Conservation (phyloP, 2,888 invertebrate species). For the Allacma fusca region DNA sequence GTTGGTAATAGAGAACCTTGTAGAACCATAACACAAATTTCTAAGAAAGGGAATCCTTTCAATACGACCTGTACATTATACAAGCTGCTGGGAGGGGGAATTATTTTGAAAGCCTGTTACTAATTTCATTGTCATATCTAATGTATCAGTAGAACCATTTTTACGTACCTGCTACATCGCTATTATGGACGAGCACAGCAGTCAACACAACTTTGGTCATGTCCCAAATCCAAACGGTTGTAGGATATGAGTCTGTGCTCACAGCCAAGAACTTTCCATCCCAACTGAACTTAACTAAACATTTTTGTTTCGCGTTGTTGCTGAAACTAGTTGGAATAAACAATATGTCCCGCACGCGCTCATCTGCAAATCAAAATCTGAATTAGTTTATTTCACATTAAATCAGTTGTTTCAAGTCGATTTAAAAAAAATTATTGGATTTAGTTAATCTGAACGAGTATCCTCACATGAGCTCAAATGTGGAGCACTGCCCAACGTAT, state of each 20-base stretch:
- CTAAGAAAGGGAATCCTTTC: too few relatives aligned
- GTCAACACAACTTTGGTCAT: conserved; percentile 1
- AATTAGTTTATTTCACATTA: too few relatives aligned
- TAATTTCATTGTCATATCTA: too few relatives aligned
- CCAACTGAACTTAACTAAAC: conserved; percentile 41
- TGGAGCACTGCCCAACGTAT: not conserved
- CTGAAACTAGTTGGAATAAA: conserved; percentile 3
- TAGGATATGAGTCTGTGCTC: conserved; percentile 31
- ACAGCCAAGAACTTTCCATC: conserved; percentile 47
- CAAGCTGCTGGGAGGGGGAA: too few relatives aligned
- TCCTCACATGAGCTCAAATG: conserved; percentile 17
- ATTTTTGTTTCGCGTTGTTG: not conserved
- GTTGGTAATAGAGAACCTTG: too few relatives aligned
- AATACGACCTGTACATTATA: too few relatives aligned
- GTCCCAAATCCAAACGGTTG: conserved; percentile 50
- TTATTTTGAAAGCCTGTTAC: too few relatives aligned
- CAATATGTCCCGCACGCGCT: not conserved
- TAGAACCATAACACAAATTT: too few relatives aligned
- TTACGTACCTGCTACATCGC: conserved; percentile 43
- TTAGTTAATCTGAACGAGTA: too few relatives aligned
- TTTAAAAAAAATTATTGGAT: too few relatives aligned
- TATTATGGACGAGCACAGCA: conserved; percentile 44
- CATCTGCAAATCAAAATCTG: conserved; percentile 1
- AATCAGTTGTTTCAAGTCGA: too few relatives aligned
- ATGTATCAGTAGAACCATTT: too few relatives aligned